Percentiles rank a stretch among this genome's conserved stretches.
Evolutionary conservation across 2,797 vertebrate species (phyloP).

Genomic region (Leptatherina wallacei): DNA sequence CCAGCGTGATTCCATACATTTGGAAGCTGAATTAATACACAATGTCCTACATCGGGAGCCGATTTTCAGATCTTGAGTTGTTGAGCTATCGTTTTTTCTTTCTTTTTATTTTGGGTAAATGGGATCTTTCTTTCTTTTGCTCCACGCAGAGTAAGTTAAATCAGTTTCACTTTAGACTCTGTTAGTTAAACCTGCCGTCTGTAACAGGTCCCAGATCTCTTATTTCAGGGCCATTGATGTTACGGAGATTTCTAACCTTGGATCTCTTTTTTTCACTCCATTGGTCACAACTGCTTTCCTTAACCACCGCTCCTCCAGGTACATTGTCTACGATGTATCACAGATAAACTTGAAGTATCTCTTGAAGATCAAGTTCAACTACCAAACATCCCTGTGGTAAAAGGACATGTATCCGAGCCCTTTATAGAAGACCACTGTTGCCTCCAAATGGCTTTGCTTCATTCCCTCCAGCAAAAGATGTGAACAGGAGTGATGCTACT

Average conservation of each 20-base stretch:
- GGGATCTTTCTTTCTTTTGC: neutral
- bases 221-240: neutral
- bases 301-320: slow-evolving; percentile 86
- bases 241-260: neutral
- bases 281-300: slow-evolving; percentile 71
- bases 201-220: neutral
- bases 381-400: slow-evolving; percentile 96
- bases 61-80: too few species aligned
- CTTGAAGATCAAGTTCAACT: slow-evolving; percentile 97
- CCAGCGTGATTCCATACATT: too few species aligned
- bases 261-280: neutral
- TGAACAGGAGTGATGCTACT: slow-evolving; percentile 42
- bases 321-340: slow-evolving; percentile 96
- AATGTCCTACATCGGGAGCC: too few species aligned
- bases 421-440: slow-evolving; percentile 40
- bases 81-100: too few species aligned
- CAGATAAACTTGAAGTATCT: slow-evolving; percentile 98
- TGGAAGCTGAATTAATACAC: too few species aligned
- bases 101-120: too few species aligned
- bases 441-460: slow-evolving; percentile 48
- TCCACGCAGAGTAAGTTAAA: neutral
- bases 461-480: slow-evolving; percentile 42
- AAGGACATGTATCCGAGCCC: slow-evolving; percentile 1
- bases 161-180: neutral
- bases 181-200: neutral